Evolutionary conservation across 2,797 vertebrate genomes (phyloP), one percentile per base, ranked within the genome.

Genomic region (Australoheros facetus): DNA sequence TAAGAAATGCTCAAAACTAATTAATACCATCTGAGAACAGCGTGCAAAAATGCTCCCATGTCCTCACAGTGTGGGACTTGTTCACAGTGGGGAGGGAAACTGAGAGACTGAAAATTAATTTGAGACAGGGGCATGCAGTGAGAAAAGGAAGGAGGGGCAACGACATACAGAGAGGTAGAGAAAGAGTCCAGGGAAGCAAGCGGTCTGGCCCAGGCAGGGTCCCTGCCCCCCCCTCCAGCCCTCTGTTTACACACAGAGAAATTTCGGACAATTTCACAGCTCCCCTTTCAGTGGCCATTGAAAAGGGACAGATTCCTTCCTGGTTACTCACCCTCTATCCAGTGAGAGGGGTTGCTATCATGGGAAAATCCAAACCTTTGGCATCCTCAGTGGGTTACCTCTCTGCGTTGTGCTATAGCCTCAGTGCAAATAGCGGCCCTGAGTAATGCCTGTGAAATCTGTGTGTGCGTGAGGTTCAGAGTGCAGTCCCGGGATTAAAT

Each of bases 321-420:
- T 95, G 94, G 94, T 95, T 95, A 95, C 95, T 95, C 94, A 93
- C 92, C 90, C 93, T 93, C 87, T 84, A 78, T 88, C 89, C 89
- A 81, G 82, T 70, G 85, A 88, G 85, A 92, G 88, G 72, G 86
- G 90, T 93, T 90, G 91, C 86, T 89, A 88, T 95, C 93, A 93
- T 95, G 92, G 93, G 96, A 97, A 97, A 96, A 95, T 90, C 86
- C 90, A 91, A 96, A 96, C 94, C 88, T 96, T 95, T 96, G 94
- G 94, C 94, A 95, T 94, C 85, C 90, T 90, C 93, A 88, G 92
- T 93, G 90, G 92, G 87, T 75, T 82, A 93, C 87, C 94, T 94
- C 94, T 92, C 89, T 86, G 73, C 71, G 37, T 93, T 30, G 86
- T 77, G 83, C 88, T 93, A 91, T 87, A 90, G 89, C 92, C 87